Percentiles rank a stretch among this genome's conserved stretches.
These are phyloP conservation scores for Thunnus albacares DNA, from an alignment of 2,797 vertebrate species.

Conservation along the genomic window DNA sequence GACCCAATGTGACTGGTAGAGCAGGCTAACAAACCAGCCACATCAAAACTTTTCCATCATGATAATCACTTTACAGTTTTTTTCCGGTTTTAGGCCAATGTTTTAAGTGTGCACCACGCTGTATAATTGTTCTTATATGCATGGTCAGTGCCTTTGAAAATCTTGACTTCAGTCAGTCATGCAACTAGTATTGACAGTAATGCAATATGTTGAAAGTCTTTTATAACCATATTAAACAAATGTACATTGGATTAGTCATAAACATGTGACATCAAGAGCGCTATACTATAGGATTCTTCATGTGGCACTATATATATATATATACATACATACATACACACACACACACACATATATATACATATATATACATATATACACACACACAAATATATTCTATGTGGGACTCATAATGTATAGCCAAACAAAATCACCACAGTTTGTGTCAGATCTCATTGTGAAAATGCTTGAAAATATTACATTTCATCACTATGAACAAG, in stretches of 20 bases:
- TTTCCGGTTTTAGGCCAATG: too few species aligned
- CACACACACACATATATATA: neutral
- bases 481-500: conserved; percentile 36
- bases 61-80: too few species aligned
- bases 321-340: too few species aligned
- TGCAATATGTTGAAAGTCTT: conserved; percentile 5
- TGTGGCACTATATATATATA: neutral
- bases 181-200: conserved; percentile 1
- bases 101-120: neutral
- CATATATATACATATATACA: neutral
- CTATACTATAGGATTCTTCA: conserved; percentile 3
- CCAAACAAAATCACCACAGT: conserved; percentile 40
- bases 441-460: neutral
- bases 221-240: conserved; percentile 7
- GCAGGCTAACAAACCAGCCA: too few species aligned
- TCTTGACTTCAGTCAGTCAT: neutral
- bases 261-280: conserved; percentile 29
- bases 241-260: conserved; percentile 16
- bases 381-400: too few species aligned
- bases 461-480: conserved; percentile 25
- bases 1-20: too few species aligned
- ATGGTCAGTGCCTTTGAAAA: conserved; percentile 14
- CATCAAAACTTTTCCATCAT: too few species aligned
- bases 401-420: conserved; percentile 24
- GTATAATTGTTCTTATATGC: neutral